phyloP scores from a whole-genome alignment of 1,140 invertebrate species.

The Drosophila pseudoobscura region DNA sequence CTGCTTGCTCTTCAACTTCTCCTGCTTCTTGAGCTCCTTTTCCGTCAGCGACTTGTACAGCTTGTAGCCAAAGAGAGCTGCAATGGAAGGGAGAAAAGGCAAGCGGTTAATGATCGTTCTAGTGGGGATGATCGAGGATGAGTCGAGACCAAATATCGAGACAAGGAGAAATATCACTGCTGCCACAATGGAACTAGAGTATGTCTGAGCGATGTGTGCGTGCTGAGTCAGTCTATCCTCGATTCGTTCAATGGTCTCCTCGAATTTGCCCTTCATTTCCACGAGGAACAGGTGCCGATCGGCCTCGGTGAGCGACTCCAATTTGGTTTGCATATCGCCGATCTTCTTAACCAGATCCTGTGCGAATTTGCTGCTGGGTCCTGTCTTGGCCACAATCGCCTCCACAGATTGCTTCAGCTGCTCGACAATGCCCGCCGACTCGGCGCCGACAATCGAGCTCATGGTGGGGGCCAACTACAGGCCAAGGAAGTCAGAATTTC shows the following conservation, averaged over 20 bases:
- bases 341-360: slow-evolving; percentile 63
- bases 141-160: slow-evolving; percentile 67
- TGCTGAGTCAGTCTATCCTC: slow-evolving; percentile 64
- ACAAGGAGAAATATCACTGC: slow-evolving; percentile 71
- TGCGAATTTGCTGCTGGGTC: slow-evolving; percentile 67
- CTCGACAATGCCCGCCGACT: slow-evolving; percentile 54
- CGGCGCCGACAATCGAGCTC: slow-evolving; percentile 21
- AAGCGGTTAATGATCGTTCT: slow-evolving; percentile 22
- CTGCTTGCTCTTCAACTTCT: slow-evolving; percentile 85
- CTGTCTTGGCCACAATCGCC: slow-evolving; percentile 64
- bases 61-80: slow-evolving; percentile 93
- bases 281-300: slow-evolving; percentile 59
- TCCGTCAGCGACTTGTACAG: slow-evolving; percentile 90
- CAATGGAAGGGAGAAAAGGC: slow-evolving; percentile 70
- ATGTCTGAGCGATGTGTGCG: slow-evolving; percentile 64
- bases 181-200: slow-evolving; percentile 65
- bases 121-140: slow-evolving; percentile 4
- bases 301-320: slow-evolving; percentile 58
- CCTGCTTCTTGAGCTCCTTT: slow-evolving; percentile 88
- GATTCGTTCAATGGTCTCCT: slow-evolving; percentile 58
- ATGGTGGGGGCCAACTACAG: slow-evolving; percentile 11
- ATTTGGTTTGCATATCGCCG: slow-evolving; percentile 56
- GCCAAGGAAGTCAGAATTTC: background rate
- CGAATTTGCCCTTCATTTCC: slow-evolving; percentile 71
- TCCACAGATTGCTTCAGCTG: slow-evolving; percentile 68